Conservation (phyloP, 1,140 invertebrate genomes). For the Lasaia peninsularis region DNA sequence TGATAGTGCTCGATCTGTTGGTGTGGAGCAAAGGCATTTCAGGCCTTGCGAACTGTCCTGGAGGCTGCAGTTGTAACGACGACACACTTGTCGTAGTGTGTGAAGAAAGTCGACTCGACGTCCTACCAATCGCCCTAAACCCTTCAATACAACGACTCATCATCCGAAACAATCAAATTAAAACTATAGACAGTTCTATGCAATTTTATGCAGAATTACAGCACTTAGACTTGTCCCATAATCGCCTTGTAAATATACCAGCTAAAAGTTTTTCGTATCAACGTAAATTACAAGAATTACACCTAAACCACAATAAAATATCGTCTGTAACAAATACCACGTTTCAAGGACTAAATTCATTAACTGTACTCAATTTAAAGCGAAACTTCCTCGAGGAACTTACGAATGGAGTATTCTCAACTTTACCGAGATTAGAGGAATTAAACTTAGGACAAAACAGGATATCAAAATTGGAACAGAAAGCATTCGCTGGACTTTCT, state of each 20-base stretch:
- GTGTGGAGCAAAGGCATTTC: constrained; percentile 50
- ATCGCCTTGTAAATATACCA: constrained; percentile 88
- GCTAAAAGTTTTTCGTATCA: constrained; percentile 87
- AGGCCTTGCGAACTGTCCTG: constrained; percentile 84
- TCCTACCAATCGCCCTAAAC: constrained; percentile 93
- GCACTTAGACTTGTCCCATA: constrained; percentile 90
- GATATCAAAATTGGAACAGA: constrained; percentile 87
- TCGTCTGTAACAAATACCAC: constrained; percentile 87
- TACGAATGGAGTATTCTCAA: constrained; percentile 85
- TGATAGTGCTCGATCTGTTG: constrained; percentile 51
- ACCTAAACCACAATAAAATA: constrained; percentile 91
- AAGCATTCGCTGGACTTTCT: constrained; percentile 86
- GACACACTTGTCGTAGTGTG: constrained; percentile 92
- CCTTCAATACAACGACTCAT: constrained; percentile 90
- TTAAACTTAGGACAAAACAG: constrained; percentile 92
- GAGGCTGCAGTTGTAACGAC: constrained; percentile 90
- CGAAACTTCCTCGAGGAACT: constrained; percentile 90
- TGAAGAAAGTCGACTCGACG: constrained; percentile 89
- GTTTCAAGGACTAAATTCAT: constrained; percentile 86
- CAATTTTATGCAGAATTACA: constrained; percentile 91
- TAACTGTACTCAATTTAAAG: constrained; percentile 88
- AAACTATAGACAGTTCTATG: constrained; percentile 90
- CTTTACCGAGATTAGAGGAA: constrained; percentile 87
- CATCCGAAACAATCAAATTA: constrained; percentile 90
- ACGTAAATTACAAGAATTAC: constrained; percentile 87